phyloP scores from a whole-genome alignment of 64 coral and sea anemone genomes.

The Stylophora pistillata region DNA sequence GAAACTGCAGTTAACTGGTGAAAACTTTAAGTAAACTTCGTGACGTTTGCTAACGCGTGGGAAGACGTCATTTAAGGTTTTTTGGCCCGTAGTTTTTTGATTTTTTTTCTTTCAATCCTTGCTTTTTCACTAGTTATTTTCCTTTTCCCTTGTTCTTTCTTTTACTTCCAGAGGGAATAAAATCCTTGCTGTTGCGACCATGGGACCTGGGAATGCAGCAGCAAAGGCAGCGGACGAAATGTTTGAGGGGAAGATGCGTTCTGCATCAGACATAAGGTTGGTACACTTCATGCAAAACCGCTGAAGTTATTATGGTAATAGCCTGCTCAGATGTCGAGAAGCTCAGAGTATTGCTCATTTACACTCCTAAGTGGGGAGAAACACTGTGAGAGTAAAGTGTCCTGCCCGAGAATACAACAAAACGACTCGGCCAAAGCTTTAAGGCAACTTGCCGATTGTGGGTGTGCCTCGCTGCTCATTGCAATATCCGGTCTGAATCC shows the following conservation, averaged over 20 bases:
- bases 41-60: too few relatives aligned
- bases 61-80: not conserved
- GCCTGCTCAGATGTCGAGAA: too few relatives aligned
- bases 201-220: constrained; percentile 80
- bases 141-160: not conserved
- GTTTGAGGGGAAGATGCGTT: constrained; percentile 92
- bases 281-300: not conserved
- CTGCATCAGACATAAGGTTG: constrained; percentile 79
- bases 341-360: too few relatives aligned
- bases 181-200: constrained; percentile 82
- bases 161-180: constrained; percentile 68
- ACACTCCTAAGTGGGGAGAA: too few relatives aligned
- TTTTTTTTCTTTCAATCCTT: not conserved
- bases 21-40: too few relatives aligned
- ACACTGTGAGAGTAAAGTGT: not conserved
- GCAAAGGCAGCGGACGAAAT: constrained; percentile 86
- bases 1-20: too few relatives aligned
- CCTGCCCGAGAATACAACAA: too few relatives aligned
- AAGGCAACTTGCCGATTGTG: too few relatives aligned
- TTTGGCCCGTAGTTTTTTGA: not conserved
- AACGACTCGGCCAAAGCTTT: too few relatives aligned
- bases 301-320: too few relatives aligned
- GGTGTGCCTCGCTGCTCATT: too few relatives aligned
- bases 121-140: not conserved
- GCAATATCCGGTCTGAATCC: too few relatives aligned